phyloP scores from a whole-genome alignment of 1,140 invertebrate species.

The Ephestia elutella region DNA sequence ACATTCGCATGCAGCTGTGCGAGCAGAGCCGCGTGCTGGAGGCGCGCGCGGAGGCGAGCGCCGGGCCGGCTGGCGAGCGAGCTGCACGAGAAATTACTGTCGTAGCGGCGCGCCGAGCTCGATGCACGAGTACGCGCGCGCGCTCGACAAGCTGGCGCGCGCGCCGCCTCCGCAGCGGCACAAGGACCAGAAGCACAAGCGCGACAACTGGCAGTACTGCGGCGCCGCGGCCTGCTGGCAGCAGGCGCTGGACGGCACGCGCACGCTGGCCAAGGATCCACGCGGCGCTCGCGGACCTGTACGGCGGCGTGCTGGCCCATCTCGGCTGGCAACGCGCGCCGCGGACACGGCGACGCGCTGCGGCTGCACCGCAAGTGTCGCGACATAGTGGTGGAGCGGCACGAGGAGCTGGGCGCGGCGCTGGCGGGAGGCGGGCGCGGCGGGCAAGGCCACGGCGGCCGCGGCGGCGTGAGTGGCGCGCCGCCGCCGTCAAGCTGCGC shows the following conservation, averaged over 20 bases:
- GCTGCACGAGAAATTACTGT: constrained; percentile 96
- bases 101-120: constrained; percentile 90
- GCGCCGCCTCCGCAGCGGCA: constrained; percentile 88
- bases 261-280: constrained; percentile 91
- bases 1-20: constrained; percentile 92
- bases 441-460: constrained; percentile 93
- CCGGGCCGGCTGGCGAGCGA: constrained; percentile 90
- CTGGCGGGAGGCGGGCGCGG: constrained; percentile 94
- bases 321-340: constrained; percentile 86
- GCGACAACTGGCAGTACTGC: constrained; percentile 94
- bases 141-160: constrained; percentile 94
- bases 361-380: constrained; percentile 93
- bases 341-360: constrained; percentile 93
- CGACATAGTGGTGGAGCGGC: constrained; percentile 83
- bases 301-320: constrained; percentile 88
- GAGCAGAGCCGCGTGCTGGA: constrained; percentile 96
- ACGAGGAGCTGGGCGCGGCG: constrained; percentile 94
- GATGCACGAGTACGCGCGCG: constrained; percentile 95
- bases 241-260: constrained; percentile 90
- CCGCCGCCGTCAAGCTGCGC: constrained; percentile 89
- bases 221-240: constrained; percentile 95
- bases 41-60: constrained; percentile 91
- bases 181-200: constrained; percentile 94
- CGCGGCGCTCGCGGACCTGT: constrained; percentile 90
- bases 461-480: constrained; percentile 83